Conservation (phyloP, 2,888 invertebrate genomes). For the Scaptomyza polygonia region DNA sequence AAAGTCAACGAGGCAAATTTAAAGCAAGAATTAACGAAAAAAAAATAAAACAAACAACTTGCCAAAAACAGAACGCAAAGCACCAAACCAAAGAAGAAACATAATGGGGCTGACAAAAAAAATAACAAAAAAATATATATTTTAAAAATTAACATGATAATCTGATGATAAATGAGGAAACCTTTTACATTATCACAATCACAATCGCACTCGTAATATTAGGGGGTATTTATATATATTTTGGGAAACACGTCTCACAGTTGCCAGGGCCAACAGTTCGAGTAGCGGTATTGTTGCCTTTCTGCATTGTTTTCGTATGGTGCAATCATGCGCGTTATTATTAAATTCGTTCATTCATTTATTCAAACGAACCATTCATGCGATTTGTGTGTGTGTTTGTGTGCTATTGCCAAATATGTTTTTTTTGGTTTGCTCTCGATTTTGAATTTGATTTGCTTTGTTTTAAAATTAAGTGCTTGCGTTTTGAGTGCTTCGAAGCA, state of each 20-base stretch:
- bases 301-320: conserved; percentile 45
- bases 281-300: conserved; percentile 13
- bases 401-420: conserved; percentile 51
- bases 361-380: conserved; percentile 60
- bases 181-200: conserved; percentile 48
- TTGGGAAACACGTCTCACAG: conserved; percentile 38
- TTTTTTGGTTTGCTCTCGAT: conserved; percentile 21
- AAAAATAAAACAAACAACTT: conserved; percentile 24
- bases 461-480: not conserved
- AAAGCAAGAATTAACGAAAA: conserved; percentile 34
- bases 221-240: conserved; percentile 23
- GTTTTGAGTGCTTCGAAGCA: not conserved
- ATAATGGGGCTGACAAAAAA: conserved; percentile 4
- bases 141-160: conserved; percentile 66
- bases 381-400: conserved; percentile 27
- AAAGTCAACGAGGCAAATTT: conserved; percentile 48
- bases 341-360: conserved; percentile 58
- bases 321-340: conserved; percentile 65
- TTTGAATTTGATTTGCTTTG: conserved; percentile 8
- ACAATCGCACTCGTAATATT: conserved; percentile 28
- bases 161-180: conserved; percentile 51
- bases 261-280: conserved; percentile 32
- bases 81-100: conserved; percentile 23
- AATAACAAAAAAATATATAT: conserved; percentile 39
- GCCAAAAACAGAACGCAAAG: conserved; percentile 39